Conservation (phyloP, 2,888 invertebrate genomes). For the Yponomeuta plumbellus region DNA sequence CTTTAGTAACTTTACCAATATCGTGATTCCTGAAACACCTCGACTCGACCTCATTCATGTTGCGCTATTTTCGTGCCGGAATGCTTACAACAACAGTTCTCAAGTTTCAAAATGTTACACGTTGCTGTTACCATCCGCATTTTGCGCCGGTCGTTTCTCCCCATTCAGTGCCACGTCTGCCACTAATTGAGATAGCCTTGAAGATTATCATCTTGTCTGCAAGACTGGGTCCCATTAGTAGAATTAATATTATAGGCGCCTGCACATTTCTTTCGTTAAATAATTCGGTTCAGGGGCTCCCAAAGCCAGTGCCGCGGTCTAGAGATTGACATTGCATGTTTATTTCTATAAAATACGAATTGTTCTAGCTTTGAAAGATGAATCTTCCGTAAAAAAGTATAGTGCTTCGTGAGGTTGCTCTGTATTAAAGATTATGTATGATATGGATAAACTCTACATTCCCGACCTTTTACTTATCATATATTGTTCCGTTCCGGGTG, state of each 20-base stretch:
- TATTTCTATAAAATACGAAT: neutral
- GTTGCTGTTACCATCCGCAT: neutral
- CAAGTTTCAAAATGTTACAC: neutral
- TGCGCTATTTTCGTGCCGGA: neutral
- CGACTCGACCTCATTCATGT: neutral
- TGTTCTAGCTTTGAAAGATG: no score
- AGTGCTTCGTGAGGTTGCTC: no score
- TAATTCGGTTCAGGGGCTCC: neutral
- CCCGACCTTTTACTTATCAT: no score
- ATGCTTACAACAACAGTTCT: neutral
- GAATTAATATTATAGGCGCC: neutral
- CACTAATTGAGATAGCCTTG: constrained; percentile 5
- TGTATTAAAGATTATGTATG: no score
- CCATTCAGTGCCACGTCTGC: neutral
- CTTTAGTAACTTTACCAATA: no score
- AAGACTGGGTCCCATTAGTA: neutral
- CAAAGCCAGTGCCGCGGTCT: neutral
- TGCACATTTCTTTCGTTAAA: neutral
- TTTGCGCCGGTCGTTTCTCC: neutral
- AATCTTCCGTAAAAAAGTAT: no score
- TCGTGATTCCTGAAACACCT: no score
- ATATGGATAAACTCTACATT: no score
- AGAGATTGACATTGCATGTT: neutral
- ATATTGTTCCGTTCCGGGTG: no score
- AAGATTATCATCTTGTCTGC: constrained; percentile 4